phyloP scores from a whole-genome alignment of 2,113 vertebrate species.

The Symphodus melops region DNA sequence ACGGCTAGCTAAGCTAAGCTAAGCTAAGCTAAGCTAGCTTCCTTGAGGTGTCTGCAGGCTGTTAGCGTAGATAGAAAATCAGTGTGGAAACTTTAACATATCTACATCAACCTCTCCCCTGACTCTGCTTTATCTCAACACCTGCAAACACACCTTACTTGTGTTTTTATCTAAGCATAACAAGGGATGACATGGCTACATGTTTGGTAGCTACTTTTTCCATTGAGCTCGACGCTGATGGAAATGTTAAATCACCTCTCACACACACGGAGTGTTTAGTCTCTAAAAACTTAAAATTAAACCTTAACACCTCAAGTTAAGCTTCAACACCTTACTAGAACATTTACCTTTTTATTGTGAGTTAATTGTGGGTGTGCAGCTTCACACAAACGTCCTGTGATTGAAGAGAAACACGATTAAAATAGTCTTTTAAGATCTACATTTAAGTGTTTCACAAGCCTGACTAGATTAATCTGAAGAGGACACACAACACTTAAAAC shows the following conservation, averaged over 20 bases:
- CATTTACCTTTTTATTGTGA: neutral
- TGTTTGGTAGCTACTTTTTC: slow-evolving; percentile 73
- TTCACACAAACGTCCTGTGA: too few relatives aligned
- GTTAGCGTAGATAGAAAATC: slow-evolving; percentile 16
- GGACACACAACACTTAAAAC: too few relatives aligned
- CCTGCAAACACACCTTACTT: neutral
- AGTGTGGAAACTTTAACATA: neutral
- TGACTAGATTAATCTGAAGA: too few relatives aligned
- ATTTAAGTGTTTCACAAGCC: too few relatives aligned
- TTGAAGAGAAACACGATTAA: too few relatives aligned
- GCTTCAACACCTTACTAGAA: neutral
- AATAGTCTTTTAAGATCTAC: too few relatives aligned
- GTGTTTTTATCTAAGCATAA: slow-evolving; percentile 10
- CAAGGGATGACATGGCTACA: slow-evolving; percentile 28
- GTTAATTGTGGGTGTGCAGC: too few relatives aligned
- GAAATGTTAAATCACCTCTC: slow-evolving; percentile 61
- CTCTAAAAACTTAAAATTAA: neutral
- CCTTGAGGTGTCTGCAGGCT: slow-evolving; percentile 33
- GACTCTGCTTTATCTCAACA: neutral
- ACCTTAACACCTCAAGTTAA: neutral
- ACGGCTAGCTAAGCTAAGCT: slow-evolving; percentile 33
- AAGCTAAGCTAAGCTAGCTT: slow-evolving; percentile 33
- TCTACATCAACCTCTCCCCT: neutral
- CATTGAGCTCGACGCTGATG: slow-evolving; percentile 64
- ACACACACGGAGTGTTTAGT: neutral